Evolutionary conservation across 2,888 invertebrate genomes (phyloP), one percentile per base, ranked within the genome.

Genomic region (Caenorhabditis macrosperma): DNA sequence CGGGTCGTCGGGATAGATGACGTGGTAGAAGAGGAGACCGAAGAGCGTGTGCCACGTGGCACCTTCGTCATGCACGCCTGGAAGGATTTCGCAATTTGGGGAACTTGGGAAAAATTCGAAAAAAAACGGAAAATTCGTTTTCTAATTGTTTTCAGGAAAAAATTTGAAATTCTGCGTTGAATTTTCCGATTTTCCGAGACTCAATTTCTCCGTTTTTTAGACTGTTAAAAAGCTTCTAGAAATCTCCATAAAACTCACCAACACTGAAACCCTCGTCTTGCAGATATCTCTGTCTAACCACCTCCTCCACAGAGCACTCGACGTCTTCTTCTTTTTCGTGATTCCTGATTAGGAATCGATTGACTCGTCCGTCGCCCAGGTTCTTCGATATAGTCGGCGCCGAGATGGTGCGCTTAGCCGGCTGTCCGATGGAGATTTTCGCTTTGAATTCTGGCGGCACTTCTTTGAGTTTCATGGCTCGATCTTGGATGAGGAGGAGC

Each of bases 1-100:
- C 38, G 28, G 15, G 24, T 22, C 24, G 26, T 57, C 50, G 3
- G 38, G 68, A 61, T 85, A 88, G 50, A 88, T 85, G 48, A 87
- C 68, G 48, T 87, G 86, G 48, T 82, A 84, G 72, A 83, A 88
- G 59, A 85, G 72, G 9, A 85, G 69, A 9, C 87, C 88, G 63
- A 86, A 85, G 9, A 83, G 44, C 0, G 86, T 84, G 61, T 87
- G 88, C 87, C 88, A 88, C 20, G 81, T 74, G 17, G 78, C 66
- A 15, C 87, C 88, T 78, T 88, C 88, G 38, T 78, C 82, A 52
- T 85, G 85, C 5, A 86, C 69, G 7, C 85, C 84, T 82, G 38
- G 33, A 75, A 64, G 28, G 30, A 50, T 30, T 38, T 48, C 15
- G 10, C 35, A 26, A 10, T n/a, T 48, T 17, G 20, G 12, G 22